A percentile compares a stretch with the other conserved stretches of the same genome.
These are phyloP conservation scores for Hirundichthys speculiger DNA, from an alignment of 2,113 vertebrate genomes.

Conservation along the genomic window DNA sequence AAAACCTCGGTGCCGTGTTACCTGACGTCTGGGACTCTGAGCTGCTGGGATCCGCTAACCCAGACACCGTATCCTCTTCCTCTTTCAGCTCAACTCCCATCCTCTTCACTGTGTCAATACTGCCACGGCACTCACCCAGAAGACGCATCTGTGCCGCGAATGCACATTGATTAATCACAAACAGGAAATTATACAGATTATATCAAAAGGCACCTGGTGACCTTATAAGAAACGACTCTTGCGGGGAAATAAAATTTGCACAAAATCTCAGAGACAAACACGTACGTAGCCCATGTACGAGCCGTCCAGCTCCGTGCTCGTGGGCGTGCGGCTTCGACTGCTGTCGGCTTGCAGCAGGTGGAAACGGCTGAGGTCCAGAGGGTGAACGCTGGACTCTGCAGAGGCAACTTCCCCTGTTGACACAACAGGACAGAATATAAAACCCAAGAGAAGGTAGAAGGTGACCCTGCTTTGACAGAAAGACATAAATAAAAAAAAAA, in stretches of 20 bases:
- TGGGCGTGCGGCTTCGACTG: constrained; percentile 89
- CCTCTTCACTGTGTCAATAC: constrained; percentile 90
- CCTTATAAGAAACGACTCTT: too few species aligned
- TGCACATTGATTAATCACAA: neutral
- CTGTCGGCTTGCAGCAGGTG: constrained; percentile 89
- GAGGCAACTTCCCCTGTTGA: constrained; percentile 82
- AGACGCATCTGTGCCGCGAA: constrained; percentile 87
- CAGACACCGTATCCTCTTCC: constrained; percentile 89
- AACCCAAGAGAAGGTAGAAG: constrained; percentile 13
- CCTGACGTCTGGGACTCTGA: constrained; percentile 94
- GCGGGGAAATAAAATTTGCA: too few species aligned
- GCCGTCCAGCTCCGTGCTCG: constrained; percentile 88
- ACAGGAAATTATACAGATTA: too few species aligned
- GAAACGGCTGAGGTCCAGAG: constrained; percentile 87
- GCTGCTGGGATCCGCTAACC: constrained; percentile 89
- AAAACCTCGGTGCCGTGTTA: constrained; percentile 40
- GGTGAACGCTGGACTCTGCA: constrained; percentile 87
- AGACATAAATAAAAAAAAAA: constrained; percentile 14
- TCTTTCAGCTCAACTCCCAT: constrained; percentile 91
- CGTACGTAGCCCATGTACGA: constrained; percentile 97
- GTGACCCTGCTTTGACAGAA: constrained; percentile 36
- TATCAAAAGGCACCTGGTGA: too few species aligned
- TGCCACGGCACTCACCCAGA: constrained; percentile 92
- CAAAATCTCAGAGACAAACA: constrained; percentile 36
- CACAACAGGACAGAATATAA: constrained; percentile 9